Conservation (phyloP, 1,140 invertebrate genomes). For the Caenorhabditis latens region DNA sequence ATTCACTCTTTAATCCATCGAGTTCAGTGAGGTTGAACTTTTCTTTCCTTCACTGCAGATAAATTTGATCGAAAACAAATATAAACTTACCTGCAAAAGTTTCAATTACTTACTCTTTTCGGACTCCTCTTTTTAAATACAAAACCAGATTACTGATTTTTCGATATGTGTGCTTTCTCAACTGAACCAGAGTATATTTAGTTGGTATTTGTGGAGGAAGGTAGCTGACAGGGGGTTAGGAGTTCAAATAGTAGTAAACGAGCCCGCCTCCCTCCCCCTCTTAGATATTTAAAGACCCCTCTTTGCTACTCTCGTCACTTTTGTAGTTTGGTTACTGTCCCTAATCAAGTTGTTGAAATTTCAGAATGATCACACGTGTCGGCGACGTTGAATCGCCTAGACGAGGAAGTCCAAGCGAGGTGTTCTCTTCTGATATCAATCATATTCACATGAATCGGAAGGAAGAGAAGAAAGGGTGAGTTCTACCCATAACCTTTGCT, state of each 20-base stretch:
- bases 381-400: constrained; percentile 59
- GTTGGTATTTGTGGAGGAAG: constrained; percentile 10
- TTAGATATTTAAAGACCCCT: constrained; percentile 12
- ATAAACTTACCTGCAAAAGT: not conserved
- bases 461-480: constrained; percentile 66
- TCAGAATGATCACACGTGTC: constrained; percentile 56
- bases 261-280: not conserved
- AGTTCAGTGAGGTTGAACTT: constrained; percentile 33
- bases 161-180: constrained; percentile 38
- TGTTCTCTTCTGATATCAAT: constrained; percentile 74
- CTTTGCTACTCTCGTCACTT: not conserved
- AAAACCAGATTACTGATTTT: constrained; percentile 43
- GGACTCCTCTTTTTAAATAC: not conserved
- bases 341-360: not conserved
- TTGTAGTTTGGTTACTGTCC: constrained; percentile 17
- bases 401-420: constrained; percentile 70
- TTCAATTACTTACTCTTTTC: not conserved
- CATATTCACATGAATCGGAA: constrained; percentile 72
- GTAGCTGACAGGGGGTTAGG: not conserved
- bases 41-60: not conserved
- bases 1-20: constrained; percentile 21
- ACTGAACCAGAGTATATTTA: constrained; percentile 53
- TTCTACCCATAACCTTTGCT: constrained; percentile 22
- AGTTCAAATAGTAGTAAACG: constrained; percentile 46
- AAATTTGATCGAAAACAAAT: constrained; percentile 10